Percentiles rank a stretch among this genome's conserved stretches.
These are phyloP conservation scores for Trilocha varians DNA, from an alignment of 2,888 invertebrate genomes.

Conservation along the genomic window DNA sequence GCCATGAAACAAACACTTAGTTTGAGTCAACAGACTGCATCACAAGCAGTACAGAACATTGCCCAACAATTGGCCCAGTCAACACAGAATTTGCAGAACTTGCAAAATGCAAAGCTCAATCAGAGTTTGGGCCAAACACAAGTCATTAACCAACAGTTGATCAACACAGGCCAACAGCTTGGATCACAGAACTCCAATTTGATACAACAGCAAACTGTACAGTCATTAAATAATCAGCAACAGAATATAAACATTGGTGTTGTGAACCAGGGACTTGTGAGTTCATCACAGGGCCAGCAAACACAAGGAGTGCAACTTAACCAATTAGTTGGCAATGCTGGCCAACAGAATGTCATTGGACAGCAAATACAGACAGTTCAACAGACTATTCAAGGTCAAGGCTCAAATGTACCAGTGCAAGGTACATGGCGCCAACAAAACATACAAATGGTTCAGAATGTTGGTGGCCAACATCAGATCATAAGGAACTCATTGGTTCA, in stretches of 20 bases:
- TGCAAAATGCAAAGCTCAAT: slow-evolving; percentile 64
- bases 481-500: slow-evolving; percentile 63
- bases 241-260: slow-evolving; percentile 64
- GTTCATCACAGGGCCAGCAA: slow-evolving; percentile 51
- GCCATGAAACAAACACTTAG: slow-evolving; percentile 60
- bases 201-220: slow-evolving; percentile 61
- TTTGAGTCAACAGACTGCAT: slow-evolving; percentile 55
- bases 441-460: slow-evolving; percentile 67
- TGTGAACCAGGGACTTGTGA: slow-evolving; percentile 53
- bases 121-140: slow-evolving; percentile 58
- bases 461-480: slow-evolving; percentile 68
- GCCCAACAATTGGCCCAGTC: slow-evolving; percentile 63
- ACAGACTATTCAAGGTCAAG: slow-evolving; percentile 53
- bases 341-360: slow-evolving; percentile 50
- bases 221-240: slow-evolving; percentile 54
- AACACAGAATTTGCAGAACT: slow-evolving; percentile 50
- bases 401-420: slow-evolving; percentile 46
- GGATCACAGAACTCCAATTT: slow-evolving; percentile 51
- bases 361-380: slow-evolving; percentile 70
- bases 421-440: slow-evolving; percentile 65
- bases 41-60: slow-evolving; percentile 61
- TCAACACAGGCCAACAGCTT: slow-evolving; percentile 67
- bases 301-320: slow-evolving; percentile 55
- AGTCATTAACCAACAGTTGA: slow-evolving; percentile 55
- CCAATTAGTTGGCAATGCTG: slow-evolving; percentile 53